A percentile compares a stretch with the other conserved stretches of the same genome.
These are phyloP conservation scores for Corapipo altera DNA, from an alignment of 2,113 vertebrate species.

Conservation along the genomic window DNA sequence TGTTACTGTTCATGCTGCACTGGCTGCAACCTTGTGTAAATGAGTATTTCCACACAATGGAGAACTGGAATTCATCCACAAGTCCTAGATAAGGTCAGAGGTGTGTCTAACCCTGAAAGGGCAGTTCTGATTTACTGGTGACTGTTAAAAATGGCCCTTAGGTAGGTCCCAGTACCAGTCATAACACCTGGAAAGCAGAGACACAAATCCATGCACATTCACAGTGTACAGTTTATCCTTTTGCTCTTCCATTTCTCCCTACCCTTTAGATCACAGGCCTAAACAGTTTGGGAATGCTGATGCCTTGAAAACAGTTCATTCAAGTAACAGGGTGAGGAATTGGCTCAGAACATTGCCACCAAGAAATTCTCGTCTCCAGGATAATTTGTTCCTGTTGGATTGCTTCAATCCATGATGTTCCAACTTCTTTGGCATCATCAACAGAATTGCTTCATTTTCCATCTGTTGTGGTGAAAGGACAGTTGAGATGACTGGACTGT, in stretches of 20 bases:
- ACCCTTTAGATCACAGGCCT: neutral
- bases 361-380: neutral
- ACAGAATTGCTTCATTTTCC: neutral
- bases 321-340: neutral
- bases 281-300: neutral
- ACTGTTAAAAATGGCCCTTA: neutral
- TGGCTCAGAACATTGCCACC: neutral
- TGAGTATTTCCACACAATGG: neutral
- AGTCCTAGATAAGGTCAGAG: neutral
- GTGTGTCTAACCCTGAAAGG: neutral
- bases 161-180: neutral
- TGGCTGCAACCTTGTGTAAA: neutral
- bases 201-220: accelerated
- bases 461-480: neutral
- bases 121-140: neutral
- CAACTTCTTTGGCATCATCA: neutral
- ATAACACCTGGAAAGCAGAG: neutral
- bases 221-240: neutral
- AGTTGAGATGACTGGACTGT: neutral
- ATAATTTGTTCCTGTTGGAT: neutral
- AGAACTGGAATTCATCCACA: neutral
- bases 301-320: neutral
- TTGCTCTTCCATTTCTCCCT: neutral
- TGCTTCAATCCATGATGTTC: neutral
- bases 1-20: neutral